Conservation (phyloP, 2,797 vertebrate genomes). For the Liasis olivaceus region DNA sequence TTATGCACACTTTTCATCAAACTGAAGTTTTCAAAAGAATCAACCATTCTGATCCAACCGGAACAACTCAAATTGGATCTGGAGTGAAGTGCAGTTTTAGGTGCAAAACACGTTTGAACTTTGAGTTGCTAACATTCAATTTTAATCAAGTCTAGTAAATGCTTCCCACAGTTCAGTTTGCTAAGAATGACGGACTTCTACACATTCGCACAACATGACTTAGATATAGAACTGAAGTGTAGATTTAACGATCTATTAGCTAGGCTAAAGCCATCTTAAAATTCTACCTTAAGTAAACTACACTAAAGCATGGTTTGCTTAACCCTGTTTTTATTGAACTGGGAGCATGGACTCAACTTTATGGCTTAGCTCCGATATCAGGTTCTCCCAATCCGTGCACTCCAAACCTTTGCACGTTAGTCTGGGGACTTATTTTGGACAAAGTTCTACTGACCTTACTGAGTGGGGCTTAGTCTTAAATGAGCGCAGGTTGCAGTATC, state of each 20-base stretch:
- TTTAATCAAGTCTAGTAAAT: not conserved
- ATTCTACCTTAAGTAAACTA: not conserved
- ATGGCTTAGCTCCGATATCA: not conserved
- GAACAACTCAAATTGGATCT: not conserved
- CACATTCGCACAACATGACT: not conserved
- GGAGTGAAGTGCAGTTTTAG: not conserved
- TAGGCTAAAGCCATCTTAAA: not conserved
- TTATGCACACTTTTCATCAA: not conserved
- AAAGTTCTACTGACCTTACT: not conserved
- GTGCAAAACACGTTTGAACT: not conserved
- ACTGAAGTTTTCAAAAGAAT: not conserved
- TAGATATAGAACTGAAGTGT: not conserved
- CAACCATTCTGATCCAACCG: not conserved
- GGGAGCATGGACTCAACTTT: not conserved
- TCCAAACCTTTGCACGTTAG: not conserved
- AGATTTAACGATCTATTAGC: not conserved
- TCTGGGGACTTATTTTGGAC: not conserved
- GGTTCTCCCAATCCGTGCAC: not conserved
- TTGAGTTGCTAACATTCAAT: not conserved
- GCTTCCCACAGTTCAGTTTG: not conserved
- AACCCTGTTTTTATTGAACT: not conserved
- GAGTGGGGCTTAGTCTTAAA: too few species aligned
- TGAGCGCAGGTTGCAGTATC: not conserved
- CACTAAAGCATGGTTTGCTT: not conserved
- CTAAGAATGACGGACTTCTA: not conserved